Percentiles rank a stretch among this genome's conserved stretches.
Conservation (phyloP, 1,140 invertebrate species). For the Sinonovacula constricta region DNA sequence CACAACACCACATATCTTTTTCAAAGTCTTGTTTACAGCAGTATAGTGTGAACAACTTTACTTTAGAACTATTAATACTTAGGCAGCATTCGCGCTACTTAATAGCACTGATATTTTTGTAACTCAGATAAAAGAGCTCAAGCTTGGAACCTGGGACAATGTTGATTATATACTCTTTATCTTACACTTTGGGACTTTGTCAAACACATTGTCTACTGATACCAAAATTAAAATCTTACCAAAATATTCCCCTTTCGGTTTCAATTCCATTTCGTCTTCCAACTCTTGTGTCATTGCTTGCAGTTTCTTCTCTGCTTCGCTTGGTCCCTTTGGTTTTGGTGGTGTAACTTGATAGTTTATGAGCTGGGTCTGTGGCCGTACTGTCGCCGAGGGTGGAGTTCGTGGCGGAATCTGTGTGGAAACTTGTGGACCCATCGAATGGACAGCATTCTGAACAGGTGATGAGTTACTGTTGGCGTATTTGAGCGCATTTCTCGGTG, state of each 20-base stretch:
- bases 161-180: too few relatives aligned
- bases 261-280: slow-evolving; percentile 88
- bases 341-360: slow-evolving; percentile 92
- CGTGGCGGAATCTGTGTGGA: slow-evolving; percentile 32
- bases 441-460: not conserved
- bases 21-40: too few relatives aligned
- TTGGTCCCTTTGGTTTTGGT: slow-evolving; percentile 73
- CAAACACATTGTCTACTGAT: too few relatives aligned
- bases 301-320: slow-evolving; percentile 79
- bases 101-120: too few relatives aligned
- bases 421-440: slow-evolving; percentile 1
- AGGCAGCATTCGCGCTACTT: too few relatives aligned
- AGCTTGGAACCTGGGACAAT: too few relatives aligned
- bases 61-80: too few relatives aligned
- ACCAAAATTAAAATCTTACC: too few relatives aligned
- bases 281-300: slow-evolving; percentile 79
- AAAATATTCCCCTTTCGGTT: slow-evolving; percentile 97
- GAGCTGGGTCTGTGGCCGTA: slow-evolving; percentile 82
- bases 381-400: slow-evolving; percentile 55
- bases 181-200: too few relatives aligned
- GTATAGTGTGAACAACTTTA: too few relatives aligned
- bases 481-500: slow-evolving; percentile 53
- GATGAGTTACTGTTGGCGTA: not conserved
- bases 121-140: too few relatives aligned
- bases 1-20: too few relatives aligned